Base-by-base conservation (phyloP, 2,113 vertebrate species). In the mouse (Mus musculus) region DNA sequence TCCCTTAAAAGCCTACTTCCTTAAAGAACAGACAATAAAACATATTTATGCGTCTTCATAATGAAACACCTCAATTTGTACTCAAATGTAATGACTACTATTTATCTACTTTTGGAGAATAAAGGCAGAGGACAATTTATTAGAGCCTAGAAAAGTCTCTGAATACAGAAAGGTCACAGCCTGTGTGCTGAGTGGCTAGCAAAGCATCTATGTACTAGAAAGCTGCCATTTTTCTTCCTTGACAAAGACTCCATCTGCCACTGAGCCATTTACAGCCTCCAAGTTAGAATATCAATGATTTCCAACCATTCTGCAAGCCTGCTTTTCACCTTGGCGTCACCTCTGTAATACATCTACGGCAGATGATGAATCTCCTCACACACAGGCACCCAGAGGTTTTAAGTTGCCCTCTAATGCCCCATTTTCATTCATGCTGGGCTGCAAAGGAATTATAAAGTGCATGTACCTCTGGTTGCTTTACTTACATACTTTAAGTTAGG, bases 231-330 rank as follows among this genome's bases (percentile, higher is more conserved):
- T 99, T 99, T 99, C 99, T 99, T 99, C 98, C 98, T 98, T 99
- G 99, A 99, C 99, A 99, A 99, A 99, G 99, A 99, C 99, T 99
- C 99, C 99, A 99, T 99, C 99, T 99, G 99, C 99, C 99, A 99
- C 98, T 89, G 97, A 98, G 99, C 99, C 99, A 99, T 99, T 99
- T 99, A 98, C 98, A 99, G 99, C 98, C 98, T 99, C 98, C 19
- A 98, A 99, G 99, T 99, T 98, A 99, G 99, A 99, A 99, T 99
- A 99, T 99, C 99, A 99, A 99, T 99, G 99, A 99, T 99, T 99
- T 99, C 98, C 98, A 98, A 98, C 98, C 98, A 99, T 99, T 99
- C 98, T 97, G 98, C 98, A 99, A 98, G 98, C 98, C 97, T 98
- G 99, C 97, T 98, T 99, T 99, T 99, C 99, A 99, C 99, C 99